These are phyloP conservation scores for Aproaerema taeniolella DNA, from an alignment of 2,888 invertebrate species.

Conservation along the genomic window DNA sequence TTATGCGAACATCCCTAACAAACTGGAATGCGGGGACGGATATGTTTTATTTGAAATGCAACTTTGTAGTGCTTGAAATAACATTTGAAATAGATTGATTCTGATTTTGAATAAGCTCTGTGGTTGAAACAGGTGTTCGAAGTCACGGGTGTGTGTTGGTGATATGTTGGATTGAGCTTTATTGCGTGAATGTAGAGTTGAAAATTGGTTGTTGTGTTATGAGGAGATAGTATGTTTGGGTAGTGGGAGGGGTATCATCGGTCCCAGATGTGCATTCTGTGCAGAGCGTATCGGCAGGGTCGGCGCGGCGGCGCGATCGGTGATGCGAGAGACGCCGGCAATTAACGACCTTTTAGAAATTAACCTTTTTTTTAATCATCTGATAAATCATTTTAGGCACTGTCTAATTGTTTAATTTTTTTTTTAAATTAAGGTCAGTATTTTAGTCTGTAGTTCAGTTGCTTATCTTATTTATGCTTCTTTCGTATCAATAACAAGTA, in stretches of 20 bases:
- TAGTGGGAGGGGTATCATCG: conserved; percentile 42
- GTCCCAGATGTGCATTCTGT: conserved; percentile 74
- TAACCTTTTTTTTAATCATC: background rate
- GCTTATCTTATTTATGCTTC: too few species aligned
- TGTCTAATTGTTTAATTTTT: too few species aligned
- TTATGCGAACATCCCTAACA: conserved; percentile 74
- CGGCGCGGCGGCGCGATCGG: conserved; percentile 49
- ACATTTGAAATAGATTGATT: conserved; percentile 26
- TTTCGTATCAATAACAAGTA: too few species aligned
- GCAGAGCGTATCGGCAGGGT: conserved; percentile 54
- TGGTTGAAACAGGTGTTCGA: conserved; percentile 73
- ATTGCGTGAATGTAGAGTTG: background rate
- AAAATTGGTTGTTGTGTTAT: conserved; percentile 18
- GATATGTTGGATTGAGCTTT: conserved; percentile 20
- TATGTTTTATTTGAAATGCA: conserved; percentile 22
- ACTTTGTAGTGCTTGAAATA: conserved; percentile 17
- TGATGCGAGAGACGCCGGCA: conserved; percentile 58
- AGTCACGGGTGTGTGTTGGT: conserved; percentile 42
- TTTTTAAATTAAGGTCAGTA: too few species aligned
- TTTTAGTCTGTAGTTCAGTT: too few species aligned
- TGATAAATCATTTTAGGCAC: too few species aligned
- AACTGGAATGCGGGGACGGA: conserved; percentile 52
- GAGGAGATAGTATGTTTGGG: conserved; percentile 29
- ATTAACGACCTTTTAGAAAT: conserved; percentile 52
- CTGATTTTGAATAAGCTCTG: conserved; percentile 45